Base-by-base conservation (phyloP, 2,797 vertebrate genomes). In the Rhodeus uyekii region DNA sequence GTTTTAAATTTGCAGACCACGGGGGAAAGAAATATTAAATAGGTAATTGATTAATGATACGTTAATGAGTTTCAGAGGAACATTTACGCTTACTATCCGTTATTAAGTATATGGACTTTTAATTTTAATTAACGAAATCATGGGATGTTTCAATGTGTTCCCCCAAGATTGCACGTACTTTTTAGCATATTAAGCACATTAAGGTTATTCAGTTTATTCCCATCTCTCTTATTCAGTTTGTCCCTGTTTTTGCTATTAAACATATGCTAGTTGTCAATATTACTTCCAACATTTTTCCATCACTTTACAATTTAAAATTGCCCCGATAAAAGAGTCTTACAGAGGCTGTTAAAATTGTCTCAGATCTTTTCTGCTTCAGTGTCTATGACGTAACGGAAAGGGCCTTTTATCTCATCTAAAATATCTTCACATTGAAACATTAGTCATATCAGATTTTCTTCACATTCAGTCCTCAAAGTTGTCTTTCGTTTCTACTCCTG, bases 301-400 rank as follows among this genome's bases (percentile, higher is more conserved):
- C 76, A 76, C 76, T 90, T 89, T 89, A 83, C 87, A 87, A n/a
- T n/a, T n/a, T n/a, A n/a, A 86, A 83, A 85, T 88, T 89, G 86
- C 44, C 39, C 4, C 69, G 48, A 76, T 89, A 81, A 76, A 87
- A 84, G 87, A 83, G 64, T 84, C 86, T 83, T 87, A 67, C 83
- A n/a, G 75, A 58, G 14, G 68, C 88, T 88, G 78, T 91, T 78
- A 86, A 87, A 90, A 89, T 90, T 86, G 86, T 89, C 89, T 86
- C 29, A 19, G 24, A 38, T 93, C 81, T 88, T 86, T 86, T 80
- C 81, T 78, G 76, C 71, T 55, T 81, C 71, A 80, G 79, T 85
- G 82, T 83, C 65, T 65, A 63, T 60, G 71, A 73, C 69, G 22
- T 53, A 55, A 78, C 53, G 9, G 64, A 77, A 29, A 68, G 77